Percentiles rank a stretch among this genome's conserved stretches.
phyloP scores from a whole-genome alignment of 2,797 vertebrate species.

The Phataginus tetradactyla region DNA sequence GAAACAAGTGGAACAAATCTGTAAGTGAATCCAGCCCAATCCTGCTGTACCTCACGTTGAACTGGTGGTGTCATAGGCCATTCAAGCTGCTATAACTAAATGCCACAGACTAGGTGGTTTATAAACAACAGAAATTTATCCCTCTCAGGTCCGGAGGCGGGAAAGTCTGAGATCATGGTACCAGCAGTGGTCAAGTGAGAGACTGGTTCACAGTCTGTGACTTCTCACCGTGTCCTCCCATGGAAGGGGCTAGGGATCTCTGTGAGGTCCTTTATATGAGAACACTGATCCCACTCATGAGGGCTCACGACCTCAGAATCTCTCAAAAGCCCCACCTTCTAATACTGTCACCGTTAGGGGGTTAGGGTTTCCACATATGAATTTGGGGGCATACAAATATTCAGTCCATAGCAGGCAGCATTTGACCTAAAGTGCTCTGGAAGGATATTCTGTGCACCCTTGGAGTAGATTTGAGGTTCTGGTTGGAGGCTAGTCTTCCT shows the following conservation, averaged over 20 bases:
- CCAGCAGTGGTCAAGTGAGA: background rate
- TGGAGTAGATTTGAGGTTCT: background rate
- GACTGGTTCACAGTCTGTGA: background rate
- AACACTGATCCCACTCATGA: background rate
- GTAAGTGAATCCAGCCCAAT: background rate
- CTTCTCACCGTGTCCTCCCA: background rate
- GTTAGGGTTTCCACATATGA: background rate
- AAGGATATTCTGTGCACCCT: background rate
- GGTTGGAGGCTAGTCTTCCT: background rate
- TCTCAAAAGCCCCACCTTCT: background rate
- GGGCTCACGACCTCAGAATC: background rate
- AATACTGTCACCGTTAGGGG: background rate
- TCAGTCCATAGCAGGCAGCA: background rate
- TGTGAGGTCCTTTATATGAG: background rate
- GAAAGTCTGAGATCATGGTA: background rate
- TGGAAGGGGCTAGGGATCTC: background rate
- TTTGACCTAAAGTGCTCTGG: background rate
- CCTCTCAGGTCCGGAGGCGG: background rate
- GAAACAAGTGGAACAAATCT: background rate
- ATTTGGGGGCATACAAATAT: accelerated
- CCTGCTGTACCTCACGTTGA: background rate
- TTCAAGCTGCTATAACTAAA: background rate
- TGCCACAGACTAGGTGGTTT: background rate
- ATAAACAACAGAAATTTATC: background rate
- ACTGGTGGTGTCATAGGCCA: background rate